Conservation (phyloP, 1,140 invertebrate species). For the Sitobion miscanthi region DNA sequence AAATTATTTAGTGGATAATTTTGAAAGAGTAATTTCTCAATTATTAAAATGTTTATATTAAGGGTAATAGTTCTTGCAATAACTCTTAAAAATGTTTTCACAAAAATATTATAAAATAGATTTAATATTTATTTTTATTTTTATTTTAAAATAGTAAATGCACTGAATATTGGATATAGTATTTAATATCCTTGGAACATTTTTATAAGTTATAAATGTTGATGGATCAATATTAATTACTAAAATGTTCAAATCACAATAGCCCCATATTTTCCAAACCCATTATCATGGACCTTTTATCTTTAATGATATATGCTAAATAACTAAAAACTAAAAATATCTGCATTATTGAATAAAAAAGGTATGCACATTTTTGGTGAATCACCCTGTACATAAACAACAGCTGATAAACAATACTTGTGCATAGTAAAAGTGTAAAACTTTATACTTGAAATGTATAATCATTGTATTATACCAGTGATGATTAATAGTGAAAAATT, state of each 20-base stretch:
- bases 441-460: neutral
- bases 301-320: too few relatives aligned
- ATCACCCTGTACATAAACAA: neutral
- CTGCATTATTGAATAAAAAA: neutral
- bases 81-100: neutral
- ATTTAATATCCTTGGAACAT: neutral
- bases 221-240: too few relatives aligned
- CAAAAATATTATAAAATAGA: neutral
- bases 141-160: too few relatives aligned
- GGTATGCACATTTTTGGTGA: neutral
- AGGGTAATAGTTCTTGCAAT: neutral
- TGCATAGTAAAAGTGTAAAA: neutral
- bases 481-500: neutral
- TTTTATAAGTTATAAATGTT: too few relatives aligned
- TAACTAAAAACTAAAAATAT: neutral
- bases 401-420: neutral
- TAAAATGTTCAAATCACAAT: too few relatives aligned
- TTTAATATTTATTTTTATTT: neutral
- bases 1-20: neutral
- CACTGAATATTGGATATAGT: neutral
- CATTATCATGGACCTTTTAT: too few relatives aligned
- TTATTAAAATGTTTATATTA: neutral
- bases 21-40: neutral
- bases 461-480: neutral
- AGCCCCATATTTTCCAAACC: too few relatives aligned